phyloP scores from a whole-genome alignment of 2,888 invertebrate genomes.

The Macropis europaea region DNA sequence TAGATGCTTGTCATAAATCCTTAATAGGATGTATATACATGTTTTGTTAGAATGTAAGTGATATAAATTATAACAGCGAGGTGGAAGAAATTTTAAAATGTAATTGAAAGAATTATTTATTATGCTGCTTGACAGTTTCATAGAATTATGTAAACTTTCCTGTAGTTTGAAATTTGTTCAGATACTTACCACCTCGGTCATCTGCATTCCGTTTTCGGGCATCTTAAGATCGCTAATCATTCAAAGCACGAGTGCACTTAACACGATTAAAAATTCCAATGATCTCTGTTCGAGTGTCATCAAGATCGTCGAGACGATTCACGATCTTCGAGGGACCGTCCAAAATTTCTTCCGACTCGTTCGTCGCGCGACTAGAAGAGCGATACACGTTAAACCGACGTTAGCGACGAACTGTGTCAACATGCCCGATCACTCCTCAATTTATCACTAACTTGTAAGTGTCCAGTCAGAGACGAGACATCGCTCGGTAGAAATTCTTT shows the following conservation, averaged over 20 bases:
- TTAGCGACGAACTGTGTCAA: conserved; percentile 40
- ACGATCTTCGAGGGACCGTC: neutral
- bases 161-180: neutral
- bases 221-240: conserved; percentile 20
- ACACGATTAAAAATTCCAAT: neutral
- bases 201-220: conserved; percentile 51
- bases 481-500: neutral
- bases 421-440: conserved; percentile 31
- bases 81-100: too few species aligned
- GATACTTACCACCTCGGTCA: conserved; percentile 61
- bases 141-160: too few species aligned
- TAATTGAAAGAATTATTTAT: too few species aligned
- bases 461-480: neutral
- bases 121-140: too few species aligned
- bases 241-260: neutral
- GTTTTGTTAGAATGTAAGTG: too few species aligned
- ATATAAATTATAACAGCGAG: too few species aligned
- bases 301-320: neutral
- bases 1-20: too few species aligned
- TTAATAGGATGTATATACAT: too few species aligned
- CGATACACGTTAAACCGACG: conserved; percentile 23
- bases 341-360: neutral
- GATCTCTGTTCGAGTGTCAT: neutral
- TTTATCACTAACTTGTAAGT: conserved; percentile 41
- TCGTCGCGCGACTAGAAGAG: neutral